These are phyloP conservation scores for Strix uralensis DNA, from an alignment of 2,113 vertebrate species.

Conservation along the genomic window DNA sequence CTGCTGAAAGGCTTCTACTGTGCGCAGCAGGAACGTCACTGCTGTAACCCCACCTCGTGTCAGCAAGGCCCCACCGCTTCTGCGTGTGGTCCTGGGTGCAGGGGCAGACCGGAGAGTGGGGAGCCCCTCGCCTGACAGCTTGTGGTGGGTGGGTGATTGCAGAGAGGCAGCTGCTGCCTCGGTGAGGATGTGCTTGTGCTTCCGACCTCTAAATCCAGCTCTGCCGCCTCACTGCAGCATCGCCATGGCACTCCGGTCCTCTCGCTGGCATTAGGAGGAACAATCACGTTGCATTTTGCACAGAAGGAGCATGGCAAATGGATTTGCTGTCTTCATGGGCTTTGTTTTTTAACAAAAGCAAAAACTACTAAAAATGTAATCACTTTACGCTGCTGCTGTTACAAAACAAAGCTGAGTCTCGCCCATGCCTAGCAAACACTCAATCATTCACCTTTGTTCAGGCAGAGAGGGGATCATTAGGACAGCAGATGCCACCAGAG, in stretches of 20 bases:
- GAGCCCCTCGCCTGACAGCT: background rate
- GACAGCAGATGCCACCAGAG: background rate
- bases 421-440: background rate
- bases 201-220: background rate
- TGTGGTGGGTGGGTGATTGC: rapidly evolving
- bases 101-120: background rate
- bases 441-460: background rate
- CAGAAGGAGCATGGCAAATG: background rate
- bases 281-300: rapidly evolving
- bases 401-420: background rate
- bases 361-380: background rate
- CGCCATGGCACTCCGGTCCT: background rate
- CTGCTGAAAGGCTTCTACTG: background rate
- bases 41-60: rapidly evolving
- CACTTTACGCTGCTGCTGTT: background rate
- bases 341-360: background rate
- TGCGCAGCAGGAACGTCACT: background rate
- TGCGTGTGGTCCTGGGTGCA: background rate
- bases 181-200: rapidly evolving
- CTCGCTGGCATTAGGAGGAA: background rate
- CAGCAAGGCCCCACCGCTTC: background rate
- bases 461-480: background rate
- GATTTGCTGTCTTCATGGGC: background rate
- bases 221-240: background rate
- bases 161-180: background rate